Conservation (phyloP, 2,888 invertebrate genomes). For the Strigamia transsilvanica region DNA sequence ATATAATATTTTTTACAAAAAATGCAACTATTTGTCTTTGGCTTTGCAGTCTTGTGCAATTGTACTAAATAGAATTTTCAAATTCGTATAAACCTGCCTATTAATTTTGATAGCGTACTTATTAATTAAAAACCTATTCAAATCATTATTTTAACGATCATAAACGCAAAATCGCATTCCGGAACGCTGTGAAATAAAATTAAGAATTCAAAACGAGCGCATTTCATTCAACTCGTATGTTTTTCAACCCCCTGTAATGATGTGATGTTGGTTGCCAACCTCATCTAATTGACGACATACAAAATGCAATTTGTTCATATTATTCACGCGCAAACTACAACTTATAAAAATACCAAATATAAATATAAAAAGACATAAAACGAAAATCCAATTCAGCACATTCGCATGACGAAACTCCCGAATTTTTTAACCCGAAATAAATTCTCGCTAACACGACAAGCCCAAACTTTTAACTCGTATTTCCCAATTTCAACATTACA, state of each 20-base stretch:
- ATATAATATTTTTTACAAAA: not conserved
- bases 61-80: not conserved
- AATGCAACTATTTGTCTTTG: not conserved
- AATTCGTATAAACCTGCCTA: not conserved
- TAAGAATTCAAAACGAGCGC: constrained; percentile 39
- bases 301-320: constrained; percentile 40
- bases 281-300: constrained; percentile 42
- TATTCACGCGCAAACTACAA: constrained; percentile 39
- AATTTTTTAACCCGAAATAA: not conserved
- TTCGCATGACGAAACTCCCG: not conserved
- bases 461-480: not conserved
- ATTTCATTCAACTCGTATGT: constrained; percentile 43
- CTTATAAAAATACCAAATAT: constrained; percentile 12
- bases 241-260: constrained; percentile 42
- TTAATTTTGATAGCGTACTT: not conserved
- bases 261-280: constrained; percentile 41
- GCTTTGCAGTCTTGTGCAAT: too few relatives aligned
- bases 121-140: constrained; percentile 34
- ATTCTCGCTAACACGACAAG: not conserved
- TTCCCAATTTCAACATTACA: not conserved
- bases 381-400: not conserved
- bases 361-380: not conserved
- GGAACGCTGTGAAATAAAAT: constrained; percentile 36
- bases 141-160: constrained; percentile 37
- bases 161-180: constrained; percentile 36